A percentile compares a stretch with the other conserved stretches of the same genome.
These are phyloP conservation scores for Pao palembangensis DNA, from an alignment of 2,113 vertebrate genomes.

Conservation along the genomic window DNA sequence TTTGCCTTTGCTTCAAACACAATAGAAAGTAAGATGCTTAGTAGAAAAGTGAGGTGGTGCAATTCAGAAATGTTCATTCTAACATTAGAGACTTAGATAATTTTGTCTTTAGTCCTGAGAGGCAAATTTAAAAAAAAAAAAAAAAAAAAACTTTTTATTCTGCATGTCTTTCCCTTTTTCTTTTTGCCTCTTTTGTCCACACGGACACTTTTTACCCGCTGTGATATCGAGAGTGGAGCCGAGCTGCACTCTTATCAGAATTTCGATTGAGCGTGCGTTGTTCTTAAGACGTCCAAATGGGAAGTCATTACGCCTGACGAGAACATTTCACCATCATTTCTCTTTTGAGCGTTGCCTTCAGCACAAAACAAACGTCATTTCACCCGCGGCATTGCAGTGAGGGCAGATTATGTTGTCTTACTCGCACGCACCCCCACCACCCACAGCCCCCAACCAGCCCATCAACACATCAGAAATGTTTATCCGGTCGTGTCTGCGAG, in stretches of 20 bases:
- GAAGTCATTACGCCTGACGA: conserved; percentile 60
- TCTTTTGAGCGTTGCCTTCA: conserved; percentile 49
- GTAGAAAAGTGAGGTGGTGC: no score
- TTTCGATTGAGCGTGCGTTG: conserved; percentile 30
- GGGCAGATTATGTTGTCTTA: conserved; percentile 59
- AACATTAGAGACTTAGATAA: no score
- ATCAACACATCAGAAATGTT: conserved; percentile 56
- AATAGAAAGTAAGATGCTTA: no score
- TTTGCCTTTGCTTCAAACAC: no score
- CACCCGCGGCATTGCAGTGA: conserved; percentile 43
- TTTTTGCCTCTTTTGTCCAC: conserved; percentile 6
- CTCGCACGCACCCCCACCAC: conserved; percentile 55
- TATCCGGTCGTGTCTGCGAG: conserved; percentile 36
- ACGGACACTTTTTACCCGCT: conserved; percentile 1
- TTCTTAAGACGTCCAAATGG: conserved; percentile 55
- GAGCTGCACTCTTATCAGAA: conserved; percentile 35
- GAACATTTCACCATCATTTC: conserved; percentile 64
- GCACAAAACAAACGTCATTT: conserved; percentile 59
- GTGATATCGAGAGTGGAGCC: conserved; percentile 5
- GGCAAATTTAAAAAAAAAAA: background rate
- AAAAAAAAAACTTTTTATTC: no score
- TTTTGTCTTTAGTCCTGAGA: no score
- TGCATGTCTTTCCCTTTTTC: no score
- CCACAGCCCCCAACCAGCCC: conserved; percentile 62
- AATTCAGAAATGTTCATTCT: no score